phyloP scores from a whole-genome alignment of 2,797 vertebrate species.

The Gorsachius magnificus region DNA sequence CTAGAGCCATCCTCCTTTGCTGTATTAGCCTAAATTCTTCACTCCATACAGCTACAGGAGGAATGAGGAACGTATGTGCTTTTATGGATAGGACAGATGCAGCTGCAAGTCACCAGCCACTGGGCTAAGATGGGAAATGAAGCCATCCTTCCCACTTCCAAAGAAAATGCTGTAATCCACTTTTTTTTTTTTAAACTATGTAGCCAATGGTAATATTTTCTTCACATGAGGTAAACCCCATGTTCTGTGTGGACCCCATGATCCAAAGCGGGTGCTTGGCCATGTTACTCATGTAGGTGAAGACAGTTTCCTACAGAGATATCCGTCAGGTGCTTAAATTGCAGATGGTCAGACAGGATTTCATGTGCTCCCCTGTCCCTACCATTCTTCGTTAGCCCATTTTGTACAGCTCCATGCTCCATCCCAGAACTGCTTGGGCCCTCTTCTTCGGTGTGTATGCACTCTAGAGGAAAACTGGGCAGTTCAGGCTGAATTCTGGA shows the following conservation, averaged over 20 bases:
- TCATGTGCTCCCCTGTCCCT: rapidly evolving
- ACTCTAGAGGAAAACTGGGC: not conserved
- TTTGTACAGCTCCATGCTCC: not conserved
- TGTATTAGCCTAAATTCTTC: not conserved
- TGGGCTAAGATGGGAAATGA: not conserved
- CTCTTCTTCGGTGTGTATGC: not conserved
- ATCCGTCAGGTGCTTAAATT: not conserved
- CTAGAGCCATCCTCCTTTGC: not conserved
- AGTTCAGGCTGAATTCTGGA: not conserved
- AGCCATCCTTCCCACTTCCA: not conserved
- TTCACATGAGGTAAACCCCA: not conserved
- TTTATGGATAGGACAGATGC: not conserved
- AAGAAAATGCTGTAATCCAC: not conserved
- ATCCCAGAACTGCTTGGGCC: not conserved
- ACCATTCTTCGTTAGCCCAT: not conserved
- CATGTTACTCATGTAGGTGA: not conserved
- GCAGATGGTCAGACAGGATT: not conserved
- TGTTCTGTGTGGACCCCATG: not conserved
- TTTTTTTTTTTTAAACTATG: not conserved
- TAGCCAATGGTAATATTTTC: not conserved
- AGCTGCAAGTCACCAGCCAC: not conserved
- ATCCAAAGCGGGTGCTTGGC: not conserved
- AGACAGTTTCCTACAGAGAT: not conserved
- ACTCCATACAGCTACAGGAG: not conserved
- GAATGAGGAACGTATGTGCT: rapidly evolving